Percentiles rank a stretch among this genome's conserved stretches.
Conservation (phyloP, 2,113 vertebrate species). For the Archocentrus centrarchus region DNA sequence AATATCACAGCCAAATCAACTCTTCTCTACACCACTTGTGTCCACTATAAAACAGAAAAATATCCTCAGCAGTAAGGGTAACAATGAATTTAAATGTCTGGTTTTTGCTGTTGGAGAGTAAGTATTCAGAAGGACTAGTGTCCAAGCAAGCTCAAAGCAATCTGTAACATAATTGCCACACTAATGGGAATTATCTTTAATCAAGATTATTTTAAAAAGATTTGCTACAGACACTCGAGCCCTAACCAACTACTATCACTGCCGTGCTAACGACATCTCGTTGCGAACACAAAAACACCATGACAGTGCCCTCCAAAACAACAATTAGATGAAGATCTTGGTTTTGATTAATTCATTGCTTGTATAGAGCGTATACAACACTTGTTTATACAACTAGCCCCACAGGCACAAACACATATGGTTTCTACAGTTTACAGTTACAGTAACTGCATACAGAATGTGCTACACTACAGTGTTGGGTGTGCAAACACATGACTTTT, state of each 20-base stretch:
- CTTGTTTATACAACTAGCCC: neutral
- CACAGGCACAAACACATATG: neutral
- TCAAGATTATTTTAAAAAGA: neutral
- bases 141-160: neutral
- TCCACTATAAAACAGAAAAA: neutral
- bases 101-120: neutral
- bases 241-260: neutral
- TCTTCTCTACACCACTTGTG: neutral
- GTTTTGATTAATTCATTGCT: neutral
- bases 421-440: constrained; percentile 9
- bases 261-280: neutral
- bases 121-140: neutral
- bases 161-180: neutral
- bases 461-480: neutral
- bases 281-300: neutral
- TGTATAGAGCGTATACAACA: neutral
- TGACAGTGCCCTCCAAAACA: neutral
- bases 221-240: neutral
- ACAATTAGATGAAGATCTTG: neutral
- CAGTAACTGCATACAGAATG: constrained; percentile 36
- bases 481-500: neutral
- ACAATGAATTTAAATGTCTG: neutral
- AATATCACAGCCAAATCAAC: neutral
- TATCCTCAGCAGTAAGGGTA: neutral
- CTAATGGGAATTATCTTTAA: neutral